Evolutionary conservation across 2,797 vertebrate genomes (phyloP), one percentile per base, ranked within the genome.

Genomic region (Zalophus californianus): DNA sequence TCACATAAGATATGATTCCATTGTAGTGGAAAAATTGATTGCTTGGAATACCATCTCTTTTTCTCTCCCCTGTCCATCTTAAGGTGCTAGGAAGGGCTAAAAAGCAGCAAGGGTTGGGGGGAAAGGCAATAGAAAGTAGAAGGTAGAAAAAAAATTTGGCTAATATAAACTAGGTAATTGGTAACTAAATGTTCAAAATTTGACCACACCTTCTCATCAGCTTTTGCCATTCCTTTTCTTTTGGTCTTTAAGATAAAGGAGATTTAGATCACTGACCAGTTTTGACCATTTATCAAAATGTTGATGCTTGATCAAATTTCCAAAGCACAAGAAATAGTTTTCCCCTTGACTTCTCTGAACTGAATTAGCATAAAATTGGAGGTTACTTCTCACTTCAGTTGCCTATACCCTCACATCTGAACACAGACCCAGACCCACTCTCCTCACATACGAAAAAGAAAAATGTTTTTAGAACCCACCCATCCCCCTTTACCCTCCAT

Each of bases 171-270:
- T 56, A 50, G 52, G 91, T 68, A 64, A 73, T 73, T 32, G 4
- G 35, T 21, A 54, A 75, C 38, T 29, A 11, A 72, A 75, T 48
- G 13, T 91, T 92, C 52, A 88, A 84, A 58, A 84, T 90, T 29
- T 60, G 89, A 35, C 44, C n/a, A 48, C 3, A 68, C 1, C n/a
- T 72, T 86, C 35, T 62, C 38, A 56, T n/a, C 62, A 72, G 27
- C 13, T 72, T 89, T 85, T 72, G 8, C 50, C 44, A 8, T 94
- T 86, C 44, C 85, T 50, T 89, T 91, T 25, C 29, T 90, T 97
- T 88, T 48, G 50, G 11, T 86, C 60, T 90, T 87, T 8, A 92
- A 68, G 75, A 72, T 77, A 64, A 93, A 21, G 29, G 27, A 82
- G 35, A 73, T 20, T 62, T 85, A 68, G 86, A 27, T 79, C n/a